phyloP scores from a whole-genome alignment of 35 echinoderm and acorn worm genomes.

The Lytechinus variegatus region DNA sequence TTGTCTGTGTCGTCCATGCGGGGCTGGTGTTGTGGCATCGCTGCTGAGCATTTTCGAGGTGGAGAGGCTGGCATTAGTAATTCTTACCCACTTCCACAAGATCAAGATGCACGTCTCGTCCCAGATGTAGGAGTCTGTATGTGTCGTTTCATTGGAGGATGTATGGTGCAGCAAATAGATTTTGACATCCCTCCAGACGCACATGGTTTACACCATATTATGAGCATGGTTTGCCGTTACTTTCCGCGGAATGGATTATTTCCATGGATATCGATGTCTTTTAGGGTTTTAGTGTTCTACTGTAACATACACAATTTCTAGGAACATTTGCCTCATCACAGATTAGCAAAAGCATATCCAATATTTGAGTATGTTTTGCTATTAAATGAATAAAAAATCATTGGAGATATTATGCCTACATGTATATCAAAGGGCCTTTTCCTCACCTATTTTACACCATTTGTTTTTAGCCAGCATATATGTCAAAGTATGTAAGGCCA shows the following conservation, averaged over 20 bases:
- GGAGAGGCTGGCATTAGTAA: constrained; percentile 15
- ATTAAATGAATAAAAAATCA: too few relatives aligned
- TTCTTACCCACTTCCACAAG: not conserved
- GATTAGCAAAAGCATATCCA: too few relatives aligned
- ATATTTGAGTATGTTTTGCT: too few relatives aligned
- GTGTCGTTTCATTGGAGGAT: not conserved
- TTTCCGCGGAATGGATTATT: not conserved
- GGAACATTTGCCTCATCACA: too few relatives aligned
- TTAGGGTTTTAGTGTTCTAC: too few relatives aligned
- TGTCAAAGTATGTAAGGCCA: too few relatives aligned
- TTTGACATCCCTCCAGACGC: not conserved
- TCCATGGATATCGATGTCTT: not conserved
- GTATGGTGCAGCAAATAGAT: not conserved
- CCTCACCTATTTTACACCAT: too few relatives aligned
- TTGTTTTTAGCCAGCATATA: too few relatives aligned
- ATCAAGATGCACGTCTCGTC: not conserved
- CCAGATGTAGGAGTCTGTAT: not conserved
- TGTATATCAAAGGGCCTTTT: too few relatives aligned
- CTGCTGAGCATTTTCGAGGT: not conserved
- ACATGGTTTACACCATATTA: not conserved
- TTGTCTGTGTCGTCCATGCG: not conserved
- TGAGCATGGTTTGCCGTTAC: not conserved
- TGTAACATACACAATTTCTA: too few relatives aligned
- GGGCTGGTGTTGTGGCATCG: not conserved
- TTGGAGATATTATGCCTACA: too few relatives aligned